Conservation (phyloP, 2,888 invertebrate species). For the Sinotaia quadrata region DNA sequence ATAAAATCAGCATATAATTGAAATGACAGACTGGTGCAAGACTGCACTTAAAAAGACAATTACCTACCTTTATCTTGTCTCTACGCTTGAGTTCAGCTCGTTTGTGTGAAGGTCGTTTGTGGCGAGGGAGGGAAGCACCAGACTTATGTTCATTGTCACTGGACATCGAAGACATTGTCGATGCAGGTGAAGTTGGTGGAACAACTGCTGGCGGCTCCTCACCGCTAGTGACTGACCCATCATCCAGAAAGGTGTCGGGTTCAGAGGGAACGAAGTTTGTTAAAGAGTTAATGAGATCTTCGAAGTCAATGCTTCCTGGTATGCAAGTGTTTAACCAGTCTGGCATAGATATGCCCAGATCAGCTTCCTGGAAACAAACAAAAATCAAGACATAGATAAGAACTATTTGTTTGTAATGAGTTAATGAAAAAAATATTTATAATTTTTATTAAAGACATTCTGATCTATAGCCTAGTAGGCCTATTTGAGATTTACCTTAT, state of each 20-base stretch:
- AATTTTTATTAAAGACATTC: too few relatives aligned
- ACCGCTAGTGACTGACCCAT: not conserved
- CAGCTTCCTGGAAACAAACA: not conserved
- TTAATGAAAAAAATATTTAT: too few relatives aligned
- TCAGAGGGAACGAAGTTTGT: not conserved
- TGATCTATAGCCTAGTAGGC: too few relatives aligned
- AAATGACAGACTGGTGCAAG: not conserved
- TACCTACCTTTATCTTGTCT: slow-evolving; percentile 40
- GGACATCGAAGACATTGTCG: slow-evolving; percentile 8
- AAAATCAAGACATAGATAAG: too few relatives aligned
- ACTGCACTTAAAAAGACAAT: not conserved
- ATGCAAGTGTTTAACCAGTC: not conserved
- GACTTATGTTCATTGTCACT: slow-evolving; percentile 3
- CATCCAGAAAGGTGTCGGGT: not conserved
- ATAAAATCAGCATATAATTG: too few relatives aligned
- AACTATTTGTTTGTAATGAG: too few relatives aligned
- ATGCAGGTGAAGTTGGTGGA: slow-evolving; percentile 7
- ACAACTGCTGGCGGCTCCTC: not conserved
- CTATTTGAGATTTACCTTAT: too few relatives aligned
- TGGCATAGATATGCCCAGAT: not conserved
- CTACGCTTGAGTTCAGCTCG: slow-evolving; percentile 41
- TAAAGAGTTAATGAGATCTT: not conserved
- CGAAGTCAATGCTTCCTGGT: not conserved
- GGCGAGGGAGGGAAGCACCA: slow-evolving; percentile 31
- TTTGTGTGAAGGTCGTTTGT: slow-evolving; percentile 41